phyloP scores from a whole-genome alignment of 1,140 invertebrate genomes.

The Sogatella furcifera region DNA sequence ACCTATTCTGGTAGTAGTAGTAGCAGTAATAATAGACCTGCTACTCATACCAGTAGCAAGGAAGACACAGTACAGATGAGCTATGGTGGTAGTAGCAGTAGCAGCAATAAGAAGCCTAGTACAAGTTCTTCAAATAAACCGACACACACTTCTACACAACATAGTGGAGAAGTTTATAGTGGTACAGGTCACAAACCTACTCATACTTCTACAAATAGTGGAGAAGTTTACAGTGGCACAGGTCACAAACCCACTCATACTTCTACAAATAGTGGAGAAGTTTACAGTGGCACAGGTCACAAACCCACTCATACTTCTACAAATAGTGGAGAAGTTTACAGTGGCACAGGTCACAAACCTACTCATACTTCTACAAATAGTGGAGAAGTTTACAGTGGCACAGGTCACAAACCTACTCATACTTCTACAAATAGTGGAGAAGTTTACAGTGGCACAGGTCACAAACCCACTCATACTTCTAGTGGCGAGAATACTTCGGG shows the following conservation, averaged over 20 bases:
- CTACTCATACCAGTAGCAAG: background rate
- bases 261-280: background rate
- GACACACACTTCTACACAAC: background rate
- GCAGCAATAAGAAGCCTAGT: slow-evolving; percentile 1
- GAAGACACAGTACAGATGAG: background rate
- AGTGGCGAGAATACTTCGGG: no score
- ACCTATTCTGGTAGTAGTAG: background rate
- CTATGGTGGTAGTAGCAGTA: background rate
- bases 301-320: background rate
- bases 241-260: background rate
- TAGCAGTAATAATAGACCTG: background rate
- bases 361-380: background rate
- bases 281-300: background rate
- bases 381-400: no score
- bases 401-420: background rate
- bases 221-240: no score
- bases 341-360: background rate
- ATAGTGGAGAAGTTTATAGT: no score
- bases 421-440: background rate
- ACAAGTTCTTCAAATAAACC: background rate
- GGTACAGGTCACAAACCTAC: background rate
- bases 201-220: background rate
- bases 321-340: no score
- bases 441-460: background rate
- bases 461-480: background rate